These are phyloP conservation scores for Clarias gariepinus DNA, from an alignment of 2,113 vertebrate genomes.

Conservation along the genomic window DNA sequence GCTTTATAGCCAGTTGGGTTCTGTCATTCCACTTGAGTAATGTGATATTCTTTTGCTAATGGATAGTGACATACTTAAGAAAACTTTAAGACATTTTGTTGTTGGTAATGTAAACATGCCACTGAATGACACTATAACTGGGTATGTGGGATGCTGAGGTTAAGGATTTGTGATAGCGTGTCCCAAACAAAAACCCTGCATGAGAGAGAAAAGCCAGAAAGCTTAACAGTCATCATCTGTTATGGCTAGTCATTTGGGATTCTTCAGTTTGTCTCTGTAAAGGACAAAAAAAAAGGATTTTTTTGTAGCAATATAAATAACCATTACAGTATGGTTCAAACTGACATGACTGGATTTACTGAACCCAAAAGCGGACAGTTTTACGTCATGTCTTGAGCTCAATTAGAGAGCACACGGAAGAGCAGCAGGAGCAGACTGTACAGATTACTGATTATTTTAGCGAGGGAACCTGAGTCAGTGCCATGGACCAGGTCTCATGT, in stretches of 20 bases:
- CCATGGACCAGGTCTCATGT: conserved; percentile 4
- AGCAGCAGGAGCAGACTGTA: background rate
- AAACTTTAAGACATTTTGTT: background rate
- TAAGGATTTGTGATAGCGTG: background rate
- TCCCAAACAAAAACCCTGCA: background rate
- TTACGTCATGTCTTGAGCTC: conserved; percentile 25
- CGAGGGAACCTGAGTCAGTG: background rate
- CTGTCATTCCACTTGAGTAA: conserved; percentile 1
- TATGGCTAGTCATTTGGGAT: background rate
- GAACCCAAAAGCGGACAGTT: conserved; percentile 7
- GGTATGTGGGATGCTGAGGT: background rate
- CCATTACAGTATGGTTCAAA: conserved; percentile 13
- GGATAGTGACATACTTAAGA: background rate
- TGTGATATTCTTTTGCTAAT: conserved; percentile 6
- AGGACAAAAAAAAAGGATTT: background rate
- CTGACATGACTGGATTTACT: conserved; percentile 18
- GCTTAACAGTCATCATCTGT: background rate
- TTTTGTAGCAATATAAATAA: conserved; percentile 12
- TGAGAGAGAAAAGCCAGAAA: background rate
- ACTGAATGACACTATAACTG: background rate
- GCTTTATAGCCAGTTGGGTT: conserved; percentile 10
- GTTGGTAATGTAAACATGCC: background rate
- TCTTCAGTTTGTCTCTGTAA: conserved; percentile 8
- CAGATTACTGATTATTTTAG: conserved; percentile 6
- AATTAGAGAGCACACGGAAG: conserved; percentile 18